Evolutionary conservation across 2,797 vertebrate species (phyloP), one percentile per base, ranked within the genome.

Genomic region (Parambassis ranga): DNA sequence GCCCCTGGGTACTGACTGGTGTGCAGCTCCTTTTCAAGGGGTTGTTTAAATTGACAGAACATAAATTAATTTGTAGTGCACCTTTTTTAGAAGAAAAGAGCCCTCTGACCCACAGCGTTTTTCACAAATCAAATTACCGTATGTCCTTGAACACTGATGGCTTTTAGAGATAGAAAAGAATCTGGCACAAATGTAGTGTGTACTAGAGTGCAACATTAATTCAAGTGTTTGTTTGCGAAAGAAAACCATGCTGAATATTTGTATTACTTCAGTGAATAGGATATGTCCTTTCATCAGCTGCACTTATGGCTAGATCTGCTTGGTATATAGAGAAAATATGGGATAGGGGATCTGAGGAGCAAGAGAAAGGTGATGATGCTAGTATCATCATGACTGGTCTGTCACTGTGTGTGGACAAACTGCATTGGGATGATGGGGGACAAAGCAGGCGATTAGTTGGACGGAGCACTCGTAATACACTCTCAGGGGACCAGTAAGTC

Each of bases 381-480:
- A 15, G 50, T 42, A 59, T 63, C 63, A 64, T 61, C 72, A 49
- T 53, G 65, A 57, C 50, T 30, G 48, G 55, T 69, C 71, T 81
- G 77, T 84, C 84, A 70, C 61, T 75, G 48, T 6, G 20, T 78
- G 76, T 83, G 81, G 85, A 89, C 83, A 86, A 83, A 85, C 81
- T 77, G 65, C 55, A 62, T 28, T 55, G 44, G 71, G 79, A 86
- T 81, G 83, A 84, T 63, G 56, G 72, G 77, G 77, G 75, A 90
- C 89, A 85, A 86, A 86, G 75, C 67, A 84, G 79, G 66, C 75
- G 86, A 90, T 91, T 91, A 91, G 82, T 74, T 72, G 79, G 81
- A 85, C 82, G 67, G 67, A 84, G 75, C 39, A 69, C 84, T 80
- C 35, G 75, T 91, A 87, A 90, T 90, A 74, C 78, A 75, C 75